These are phyloP conservation scores for Hylomyscus alleni DNA, from an alignment of 2,797 vertebrate species.

Conservation along the genomic window DNA sequence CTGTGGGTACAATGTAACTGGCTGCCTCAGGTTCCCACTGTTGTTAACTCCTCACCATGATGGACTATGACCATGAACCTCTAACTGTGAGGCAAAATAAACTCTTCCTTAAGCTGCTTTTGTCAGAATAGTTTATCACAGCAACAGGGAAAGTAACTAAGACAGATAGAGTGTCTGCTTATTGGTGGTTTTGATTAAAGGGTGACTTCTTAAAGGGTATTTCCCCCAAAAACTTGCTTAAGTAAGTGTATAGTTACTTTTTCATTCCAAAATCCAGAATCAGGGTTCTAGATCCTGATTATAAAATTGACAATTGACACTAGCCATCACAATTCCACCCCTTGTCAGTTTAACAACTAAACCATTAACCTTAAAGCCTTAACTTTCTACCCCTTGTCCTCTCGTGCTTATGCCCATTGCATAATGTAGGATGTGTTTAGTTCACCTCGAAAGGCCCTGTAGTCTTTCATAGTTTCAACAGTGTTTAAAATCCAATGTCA, in stretches of 20 bases:
- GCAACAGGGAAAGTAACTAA: background rate
- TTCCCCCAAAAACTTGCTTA: background rate
- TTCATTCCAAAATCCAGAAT: background rate
- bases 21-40: background rate
- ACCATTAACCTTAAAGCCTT: background rate
- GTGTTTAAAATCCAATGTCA: background rate
- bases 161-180: background rate
- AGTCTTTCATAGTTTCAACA: background rate
- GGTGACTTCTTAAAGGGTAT: background rate
- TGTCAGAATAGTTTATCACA: background rate
- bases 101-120: background rate
- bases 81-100: background rate
- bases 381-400: background rate
- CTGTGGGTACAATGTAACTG: background rate
- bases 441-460: background rate
- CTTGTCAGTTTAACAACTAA: background rate
- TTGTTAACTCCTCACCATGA: background rate
- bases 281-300: background rate
- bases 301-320: background rate
- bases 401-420: background rate
- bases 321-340: background rate
- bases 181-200: background rate
- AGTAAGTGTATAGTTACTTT: background rate
- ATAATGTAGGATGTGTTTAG: background rate
- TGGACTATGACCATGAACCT: background rate